Base-by-base conservation (phyloP, 2,888 invertebrate genomes). In the Salticus scenicus region DNA sequence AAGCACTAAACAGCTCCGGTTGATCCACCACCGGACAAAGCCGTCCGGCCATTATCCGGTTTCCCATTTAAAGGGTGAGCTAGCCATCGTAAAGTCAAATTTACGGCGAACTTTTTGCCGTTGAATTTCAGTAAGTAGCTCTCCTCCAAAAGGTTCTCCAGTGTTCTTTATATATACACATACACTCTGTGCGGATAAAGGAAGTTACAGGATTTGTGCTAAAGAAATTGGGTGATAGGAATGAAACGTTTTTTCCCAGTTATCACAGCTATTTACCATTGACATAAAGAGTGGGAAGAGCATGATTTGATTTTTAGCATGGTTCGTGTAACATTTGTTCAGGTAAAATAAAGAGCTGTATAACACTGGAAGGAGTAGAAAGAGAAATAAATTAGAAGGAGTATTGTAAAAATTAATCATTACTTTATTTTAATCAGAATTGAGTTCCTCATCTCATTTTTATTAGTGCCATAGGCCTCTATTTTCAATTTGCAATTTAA, bases 21-120 rank as follows among this genome's bases (percentile, higher is more conserved):
- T 24, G 57, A 57, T 57, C 24, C 57, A 20, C 57, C 57, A 24
- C 24, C 24, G 57, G 57, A 20, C 57, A 57, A n/a, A 57, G 57
- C 24, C 20, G 24, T 24, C 24, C 24, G 42, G 42, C 17, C 42
- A 47, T 47, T 47, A 47, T 47, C 42, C 42, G 24, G 12, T 4
- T 5, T 17, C 24, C 57, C 57, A 57, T 57, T 57, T 20, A 57
- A 57, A 57, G 57, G 57, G 57, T 57, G 57, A 57, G 57, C 8
- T 1, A 57, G 17, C 57, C 24, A 57, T 57, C 57, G 57, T 57
- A 57, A 57, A 57, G 17, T 57, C 57, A 24, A 57, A 57, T 57
- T 57, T 57, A 57, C 57, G 20, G 24, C 57, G 12, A 57, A 57
- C 57, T 12, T 57, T 57, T 24, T 10, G 4, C 10, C 37, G 10